phyloP scores from a whole-genome alignment of 2,888 invertebrate genomes.

The Thalpophila matura region DNA sequence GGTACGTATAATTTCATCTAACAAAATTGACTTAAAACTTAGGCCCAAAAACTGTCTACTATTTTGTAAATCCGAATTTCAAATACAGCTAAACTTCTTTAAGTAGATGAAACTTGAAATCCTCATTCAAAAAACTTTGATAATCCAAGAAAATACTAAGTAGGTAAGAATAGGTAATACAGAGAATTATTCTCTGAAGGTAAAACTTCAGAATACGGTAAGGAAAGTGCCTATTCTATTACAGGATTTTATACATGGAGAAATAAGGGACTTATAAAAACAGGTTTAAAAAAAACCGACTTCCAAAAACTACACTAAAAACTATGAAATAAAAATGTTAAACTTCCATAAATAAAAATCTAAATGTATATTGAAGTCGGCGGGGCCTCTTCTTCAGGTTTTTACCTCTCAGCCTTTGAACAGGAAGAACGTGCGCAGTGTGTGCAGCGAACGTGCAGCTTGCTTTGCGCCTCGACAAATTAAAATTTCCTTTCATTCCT shows the following conservation, averaged over 20 bases:
- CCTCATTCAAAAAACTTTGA: slow-evolving; percentile 4
- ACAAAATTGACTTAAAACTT: neutral
- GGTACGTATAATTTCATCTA: too few relatives aligned
- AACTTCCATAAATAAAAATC: too few relatives aligned
- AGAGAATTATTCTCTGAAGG: neutral
- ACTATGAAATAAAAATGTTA: too few relatives aligned
- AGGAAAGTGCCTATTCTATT: slow-evolving; percentile 2
- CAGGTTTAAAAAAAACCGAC: neutral
- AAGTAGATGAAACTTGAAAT: neutral
- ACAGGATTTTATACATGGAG: neutral
- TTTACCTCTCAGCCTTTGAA: too few relatives aligned
- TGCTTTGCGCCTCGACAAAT: too few relatives aligned
- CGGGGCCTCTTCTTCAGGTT: too few relatives aligned
- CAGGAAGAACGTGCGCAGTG: too few relatives aligned
- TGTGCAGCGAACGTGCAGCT: too few relatives aligned
- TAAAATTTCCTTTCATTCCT: too few relatives aligned
- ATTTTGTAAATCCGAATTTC: neutral
- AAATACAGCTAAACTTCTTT: neutral
- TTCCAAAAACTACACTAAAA: too few relatives aligned
- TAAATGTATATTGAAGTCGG: too few relatives aligned
- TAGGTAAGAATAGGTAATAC: neutral
- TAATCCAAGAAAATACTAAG: neutral
- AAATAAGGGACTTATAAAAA: neutral
- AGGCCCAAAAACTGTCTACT: neutral
- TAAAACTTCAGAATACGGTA: neutral